A percentile compares a stretch with the other conserved stretches of the same genome.
Evolutionary conservation across 2,888 invertebrate species (phyloP).

Genomic region (Lacanobia wlatinum): DNA sequence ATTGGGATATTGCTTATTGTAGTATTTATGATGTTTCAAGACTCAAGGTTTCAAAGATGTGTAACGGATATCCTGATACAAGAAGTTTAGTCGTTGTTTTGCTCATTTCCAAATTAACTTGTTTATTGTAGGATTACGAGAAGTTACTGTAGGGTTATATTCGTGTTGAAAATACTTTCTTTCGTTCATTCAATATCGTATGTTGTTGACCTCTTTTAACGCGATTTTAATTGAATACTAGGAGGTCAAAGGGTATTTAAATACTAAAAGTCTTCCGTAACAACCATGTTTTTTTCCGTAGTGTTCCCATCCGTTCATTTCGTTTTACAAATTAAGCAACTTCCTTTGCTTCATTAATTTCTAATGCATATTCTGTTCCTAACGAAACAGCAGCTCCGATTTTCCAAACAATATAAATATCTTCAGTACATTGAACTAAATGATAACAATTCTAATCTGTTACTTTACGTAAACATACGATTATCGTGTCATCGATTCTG

Average conservation of each 20-base stretch:
- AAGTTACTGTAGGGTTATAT: neutral
- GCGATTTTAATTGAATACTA: neutral
- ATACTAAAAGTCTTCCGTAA: no score
- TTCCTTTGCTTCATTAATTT: neutral
- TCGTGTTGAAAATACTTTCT: neutral
- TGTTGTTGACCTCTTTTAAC: neutral
- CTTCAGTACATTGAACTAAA: slow-evolving; percentile 6
- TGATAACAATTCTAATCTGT: slow-evolving; percentile 11
- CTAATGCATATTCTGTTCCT: neutral
- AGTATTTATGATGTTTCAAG: neutral
- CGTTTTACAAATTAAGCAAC: neutral
- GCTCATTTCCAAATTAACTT: no score
- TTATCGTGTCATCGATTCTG: slow-evolving; percentile 20
- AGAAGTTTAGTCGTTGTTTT: neutral
- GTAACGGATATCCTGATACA: neutral
- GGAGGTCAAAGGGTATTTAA: no score
- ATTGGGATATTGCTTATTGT: slow-evolving; percentile 7
- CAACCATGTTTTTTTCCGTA: no score
- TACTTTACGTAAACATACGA: neutral
- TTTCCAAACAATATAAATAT: no score
- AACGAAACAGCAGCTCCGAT: neutral
- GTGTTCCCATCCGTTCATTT: neutral
- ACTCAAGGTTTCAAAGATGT: neutral
- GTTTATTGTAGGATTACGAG: neutral
- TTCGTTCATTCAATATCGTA: neutral